A percentile compares a stretch with the other conserved stretches of the same genome.
These are phyloP conservation scores for Scytalopus superciliaris DNA, from an alignment of 2,113 vertebrate species.

Conservation along the genomic window DNA sequence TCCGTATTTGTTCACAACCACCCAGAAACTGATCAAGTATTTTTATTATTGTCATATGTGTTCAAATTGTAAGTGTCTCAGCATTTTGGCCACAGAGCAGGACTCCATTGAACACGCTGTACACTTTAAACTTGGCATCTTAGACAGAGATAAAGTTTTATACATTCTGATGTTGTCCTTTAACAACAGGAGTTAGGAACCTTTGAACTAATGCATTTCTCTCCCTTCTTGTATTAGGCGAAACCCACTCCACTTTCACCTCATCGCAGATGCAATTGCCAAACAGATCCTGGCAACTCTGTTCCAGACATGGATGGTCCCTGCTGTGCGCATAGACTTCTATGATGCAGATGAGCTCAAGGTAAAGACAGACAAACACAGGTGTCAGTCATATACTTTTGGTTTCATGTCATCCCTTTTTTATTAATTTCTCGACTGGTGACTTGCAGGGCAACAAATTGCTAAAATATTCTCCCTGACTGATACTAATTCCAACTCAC, in stretches of 20 bases:
- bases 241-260: slow-evolving; percentile 97
- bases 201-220: not conserved
- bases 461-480: not conserved
- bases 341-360: slow-evolving; percentile 98
- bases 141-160: not conserved
- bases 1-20: not conserved
- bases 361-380: slow-evolving; percentile 69
- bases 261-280: slow-evolving; percentile 95
- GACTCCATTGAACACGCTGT: not conserved
- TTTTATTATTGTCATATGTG: not conserved
- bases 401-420: not conserved
- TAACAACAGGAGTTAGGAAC: not conserved
- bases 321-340: slow-evolving; percentile 93
- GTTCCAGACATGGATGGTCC: slow-evolving; percentile 98
- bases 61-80: not conserved
- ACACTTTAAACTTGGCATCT: not conserved
- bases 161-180: not conserved
- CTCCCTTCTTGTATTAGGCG: slow-evolving; percentile 74
- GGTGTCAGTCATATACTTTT: not conserved
- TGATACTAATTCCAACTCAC: not conserved
- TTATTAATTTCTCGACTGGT: not conserved
- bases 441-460: not conserved
- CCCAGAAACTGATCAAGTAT: not conserved
- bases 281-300: slow-evolving; percentile 94
- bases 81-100: not conserved